Evolutionary conservation across 2,888 invertebrate species (phyloP).

Genomic region (Drosophila kanekoi): DNA sequence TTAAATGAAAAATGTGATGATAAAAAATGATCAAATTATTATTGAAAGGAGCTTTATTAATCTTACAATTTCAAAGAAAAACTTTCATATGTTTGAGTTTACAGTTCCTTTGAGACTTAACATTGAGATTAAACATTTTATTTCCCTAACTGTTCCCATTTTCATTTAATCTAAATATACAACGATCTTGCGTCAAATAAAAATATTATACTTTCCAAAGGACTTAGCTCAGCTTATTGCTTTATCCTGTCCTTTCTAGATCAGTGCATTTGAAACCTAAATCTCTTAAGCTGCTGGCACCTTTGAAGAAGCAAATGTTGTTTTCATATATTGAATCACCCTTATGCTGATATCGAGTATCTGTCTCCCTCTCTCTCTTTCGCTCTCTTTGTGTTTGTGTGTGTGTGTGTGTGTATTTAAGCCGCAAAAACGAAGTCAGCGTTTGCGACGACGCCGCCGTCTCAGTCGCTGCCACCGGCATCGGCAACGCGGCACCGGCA

Average conservation of each 20-base stretch:
- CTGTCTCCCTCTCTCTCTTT: conserved; percentile 4
- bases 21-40: too few relatives aligned
- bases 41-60: neutral
- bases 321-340: conserved; percentile 57
- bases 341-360: conserved; percentile 51
- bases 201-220: neutral
- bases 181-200: neutral
- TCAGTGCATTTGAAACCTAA: conserved; percentile 5
- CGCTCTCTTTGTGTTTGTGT: conserved; percentile 10
- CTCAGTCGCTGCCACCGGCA: conserved; percentile 68
- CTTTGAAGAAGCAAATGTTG: conserved; percentile 16
- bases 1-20: too few relatives aligned
- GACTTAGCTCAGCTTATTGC: neutral
- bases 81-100: too few relatives aligned
- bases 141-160: too few relatives aligned
- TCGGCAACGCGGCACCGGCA: conserved; percentile 49
- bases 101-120: too few relatives aligned
- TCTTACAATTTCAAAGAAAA: neutral
- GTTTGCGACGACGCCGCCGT: conserved; percentile 59
- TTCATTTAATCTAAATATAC: too few relatives aligned
- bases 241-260: neutral
- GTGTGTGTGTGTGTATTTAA: conserved; percentile 51
- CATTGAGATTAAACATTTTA: too few relatives aligned
- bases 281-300: conserved; percentile 27
- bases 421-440: conserved; percentile 80